Base-by-base conservation (phyloP, 2,797 vertebrate genomes). In the Diceros bicornis region DNA sequence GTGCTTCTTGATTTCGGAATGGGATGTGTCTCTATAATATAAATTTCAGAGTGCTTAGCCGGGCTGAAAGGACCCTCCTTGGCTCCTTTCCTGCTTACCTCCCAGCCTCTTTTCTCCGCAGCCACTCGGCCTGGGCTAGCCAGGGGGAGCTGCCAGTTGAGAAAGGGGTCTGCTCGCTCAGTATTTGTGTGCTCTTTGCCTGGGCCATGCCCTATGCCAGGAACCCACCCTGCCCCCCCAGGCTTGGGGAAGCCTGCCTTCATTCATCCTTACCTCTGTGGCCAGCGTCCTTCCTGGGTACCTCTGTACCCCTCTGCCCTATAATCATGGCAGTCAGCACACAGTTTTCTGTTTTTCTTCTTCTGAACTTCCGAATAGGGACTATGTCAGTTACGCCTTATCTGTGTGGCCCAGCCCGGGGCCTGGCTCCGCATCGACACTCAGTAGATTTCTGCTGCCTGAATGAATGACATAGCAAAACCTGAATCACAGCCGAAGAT, bases 241-340 rank as follows among this genome's bases (percentile, higher is more conserved):
- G 44, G 20, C 17, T 27, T 37, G 37, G 4, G 61, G 16, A 59
- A 68, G 47, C 9, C 18, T 32, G 50, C 61, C 75, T n/a, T 57
- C 37, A 14, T 25, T 23, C 27, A 10, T 20, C 29, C 75, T 75
- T 17, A 11, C 25, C 12, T 32, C 64, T 9, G 0, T 4, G n/a
- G 83, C 57, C 37, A 23, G 34, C 2, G n/a, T 57, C 84, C 62
- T 75, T 75, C 25, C 62, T 6, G 32, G 25, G 6, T 2, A 18
- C 29, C 64, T 72, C 18, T 0, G 0, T 16, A 1, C 27, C 44
- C n/a, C 20, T 14, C 37, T n/a, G 12, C 27, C 27, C 34, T 2
- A 0, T 0, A 2, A 34, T 27, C 52, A 4, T 18, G 8, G n/a
- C 4, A 0, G 25, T 29, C 71, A 27, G 47, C 2, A 0, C n/a